Evolutionary conservation across 2,113 vertebrate species (phyloP), one percentile per base, ranked within the genome.

Genomic region (Zingel zingel): DNA sequence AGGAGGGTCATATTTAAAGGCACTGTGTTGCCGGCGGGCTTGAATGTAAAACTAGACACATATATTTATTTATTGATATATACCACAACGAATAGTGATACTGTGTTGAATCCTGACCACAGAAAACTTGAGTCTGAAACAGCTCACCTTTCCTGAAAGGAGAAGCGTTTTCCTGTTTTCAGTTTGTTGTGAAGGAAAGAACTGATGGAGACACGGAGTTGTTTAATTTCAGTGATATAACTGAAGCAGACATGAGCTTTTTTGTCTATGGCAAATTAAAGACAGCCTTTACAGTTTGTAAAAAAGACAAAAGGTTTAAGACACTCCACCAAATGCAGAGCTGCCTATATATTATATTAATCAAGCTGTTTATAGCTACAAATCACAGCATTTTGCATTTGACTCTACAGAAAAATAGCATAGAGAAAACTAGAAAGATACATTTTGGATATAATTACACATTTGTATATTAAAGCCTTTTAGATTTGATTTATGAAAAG

Each of bases 11-110:
- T 30, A 39, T 80, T 82, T 68, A 66, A 67, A 69, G 84, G 82
- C 78, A 66, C 69, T 5, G 56, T 15, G 65, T 56, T 80, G 77
- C 87, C 81, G 33, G 51, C 66, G 81, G 79, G 81, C 84, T 79
- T 92, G 93, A 94, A 93, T 93, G 92, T 93, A 93, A 93, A 91
- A 88, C 63, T 45, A 66, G 69, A 61, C 58, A 82, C 57, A 51
- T 65, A 47, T 54, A 73, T 81, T 83, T 54, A 83, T 76, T 62
- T 45, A 27, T 81, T 73, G 23, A 69, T 53, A 79, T 87, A 65
- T 69, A 66, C 33, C 74, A 54, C 18, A 23, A 3, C 54, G 56
- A 87, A 77, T 36, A 58, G 65, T 54, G 75, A 51, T 45, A 61
- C 67, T 80, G 75, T 77, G 62, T 59, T 11, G 47, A 56, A 25